phyloP scores from a whole-genome alignment of 2,797 vertebrate species.

The Poecilia gillii region DNA sequence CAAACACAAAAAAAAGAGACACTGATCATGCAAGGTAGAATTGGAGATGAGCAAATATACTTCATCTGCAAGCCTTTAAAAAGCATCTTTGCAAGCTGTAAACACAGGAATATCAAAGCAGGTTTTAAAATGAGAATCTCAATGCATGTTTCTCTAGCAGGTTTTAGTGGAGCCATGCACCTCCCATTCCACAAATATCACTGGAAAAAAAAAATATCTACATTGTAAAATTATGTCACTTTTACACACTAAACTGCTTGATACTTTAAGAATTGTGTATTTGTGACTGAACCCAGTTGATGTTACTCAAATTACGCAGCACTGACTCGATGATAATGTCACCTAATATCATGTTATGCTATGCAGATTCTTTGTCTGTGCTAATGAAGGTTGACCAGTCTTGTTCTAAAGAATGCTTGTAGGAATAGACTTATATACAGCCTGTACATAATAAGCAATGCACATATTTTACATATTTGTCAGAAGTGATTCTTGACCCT shows the following conservation, averaged over 20 bases:
- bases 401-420: background rate
- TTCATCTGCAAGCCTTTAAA: background rate
- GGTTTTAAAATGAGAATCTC: background rate
- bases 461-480: background rate
- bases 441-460: too few species aligned
- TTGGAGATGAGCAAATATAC: background rate
- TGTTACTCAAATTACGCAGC: background rate
- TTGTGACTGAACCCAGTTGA: background rate
- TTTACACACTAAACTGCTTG: background rate
- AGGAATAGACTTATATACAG: background rate
- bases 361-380: background rate
- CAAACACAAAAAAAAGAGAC: slow-evolving; percentile 33
- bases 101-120: background rate
- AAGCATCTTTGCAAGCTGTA: background rate
- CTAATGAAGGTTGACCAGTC: background rate
- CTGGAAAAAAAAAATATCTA: background rate
- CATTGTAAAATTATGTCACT: background rate
- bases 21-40: slow-evolving; percentile 16
- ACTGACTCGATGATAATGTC: background rate
- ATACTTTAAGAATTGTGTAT: background rate
- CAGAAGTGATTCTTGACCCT: background rate
- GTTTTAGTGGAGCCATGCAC: background rate
- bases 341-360: background rate
- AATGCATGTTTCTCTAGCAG: background rate
- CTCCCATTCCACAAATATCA: background rate